Conservation (phyloP, 2,888 invertebrate species). For the Tachina fera region DNA sequence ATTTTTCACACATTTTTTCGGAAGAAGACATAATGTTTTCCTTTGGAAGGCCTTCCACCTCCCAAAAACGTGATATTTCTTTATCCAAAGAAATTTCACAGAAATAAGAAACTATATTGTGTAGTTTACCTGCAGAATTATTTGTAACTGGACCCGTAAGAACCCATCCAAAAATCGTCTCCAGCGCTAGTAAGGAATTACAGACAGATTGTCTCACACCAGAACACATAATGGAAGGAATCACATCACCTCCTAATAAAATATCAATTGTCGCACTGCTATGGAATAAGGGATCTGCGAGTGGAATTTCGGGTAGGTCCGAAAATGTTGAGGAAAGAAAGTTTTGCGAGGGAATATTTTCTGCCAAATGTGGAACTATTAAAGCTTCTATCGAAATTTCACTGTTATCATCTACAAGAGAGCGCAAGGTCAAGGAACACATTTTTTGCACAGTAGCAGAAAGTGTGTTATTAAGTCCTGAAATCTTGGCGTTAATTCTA, state of each 20-base stretch:
- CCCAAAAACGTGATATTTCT: constrained; percentile 42
- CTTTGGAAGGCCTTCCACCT: constrained; percentile 36
- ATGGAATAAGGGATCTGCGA: too few relatives aligned
- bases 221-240: not conserved
- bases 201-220: not conserved
- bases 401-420: not conserved
- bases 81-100: constrained; percentile 46
- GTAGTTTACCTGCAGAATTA: not conserved
- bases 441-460: not conserved
- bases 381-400: too few relatives aligned
- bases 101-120: constrained; percentile 18
- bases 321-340: too few relatives aligned
- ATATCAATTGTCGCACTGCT: too few relatives aligned
- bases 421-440: not conserved
- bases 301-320: too few relatives aligned
- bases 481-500: not conserved
- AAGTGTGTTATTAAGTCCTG: not conserved
- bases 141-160: not conserved
- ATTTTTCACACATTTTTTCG: constrained; percentile 1
- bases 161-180: not conserved
- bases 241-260: too few relatives aligned
- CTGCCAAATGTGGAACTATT: too few relatives aligned
- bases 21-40: not conserved
- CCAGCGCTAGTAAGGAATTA: not conserved
- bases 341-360: too few relatives aligned